A percentile compares a stretch with the other conserved stretches of the same genome.
Conservation (phyloP, 2,888 invertebrate species). For the Drosophila paramelanica region DNA sequence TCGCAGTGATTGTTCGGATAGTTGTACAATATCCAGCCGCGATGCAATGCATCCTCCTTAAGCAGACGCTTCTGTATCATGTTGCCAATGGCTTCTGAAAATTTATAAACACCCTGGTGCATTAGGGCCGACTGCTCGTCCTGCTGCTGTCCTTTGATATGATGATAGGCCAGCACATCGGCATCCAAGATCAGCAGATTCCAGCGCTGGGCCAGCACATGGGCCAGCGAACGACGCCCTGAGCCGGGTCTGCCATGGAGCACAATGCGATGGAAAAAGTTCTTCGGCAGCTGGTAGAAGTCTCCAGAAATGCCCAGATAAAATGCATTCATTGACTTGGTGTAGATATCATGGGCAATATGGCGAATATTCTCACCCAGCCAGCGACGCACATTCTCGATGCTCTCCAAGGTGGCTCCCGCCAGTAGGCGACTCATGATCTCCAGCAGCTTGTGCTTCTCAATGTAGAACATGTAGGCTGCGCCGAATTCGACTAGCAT, state of each 20-base stretch:
- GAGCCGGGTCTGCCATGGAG: conserved; percentile 87
- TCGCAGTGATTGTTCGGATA: conserved; percentile 86
- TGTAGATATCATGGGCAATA: conserved; percentile 73
- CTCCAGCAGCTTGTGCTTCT: conserved; percentile 82
- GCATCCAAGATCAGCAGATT: conserved; percentile 85
- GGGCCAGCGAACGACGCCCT: conserved; percentile 86
- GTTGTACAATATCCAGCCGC: conserved; percentile 88
- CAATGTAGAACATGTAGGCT: conserved; percentile 81
- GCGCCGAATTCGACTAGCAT: conserved; percentile 72
- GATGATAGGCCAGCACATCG: conserved; percentile 70
- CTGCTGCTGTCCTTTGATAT: conserved; percentile 56
- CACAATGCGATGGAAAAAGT: conserved; percentile 85
- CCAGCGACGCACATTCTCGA: conserved; percentile 70
- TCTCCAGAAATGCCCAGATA: conserved; percentile 49
- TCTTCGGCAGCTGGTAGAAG: conserved; percentile 65
- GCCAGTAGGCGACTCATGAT: conserved; percentile 75
- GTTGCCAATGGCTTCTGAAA: conserved; percentile 67
- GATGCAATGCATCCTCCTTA: conserved; percentile 85
- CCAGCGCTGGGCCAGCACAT: conserved; percentile 85
- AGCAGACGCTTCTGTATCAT: conserved; percentile 77
- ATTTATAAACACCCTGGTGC: conserved; percentile 60
- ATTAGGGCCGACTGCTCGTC: conserved; percentile 60
- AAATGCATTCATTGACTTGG: conserved; percentile 62
- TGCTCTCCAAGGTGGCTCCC: conserved; percentile 60
- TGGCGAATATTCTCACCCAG: conserved; percentile 71